Conservation (phyloP, 2,797 vertebrate genomes). For the Danio choprae region DNA sequence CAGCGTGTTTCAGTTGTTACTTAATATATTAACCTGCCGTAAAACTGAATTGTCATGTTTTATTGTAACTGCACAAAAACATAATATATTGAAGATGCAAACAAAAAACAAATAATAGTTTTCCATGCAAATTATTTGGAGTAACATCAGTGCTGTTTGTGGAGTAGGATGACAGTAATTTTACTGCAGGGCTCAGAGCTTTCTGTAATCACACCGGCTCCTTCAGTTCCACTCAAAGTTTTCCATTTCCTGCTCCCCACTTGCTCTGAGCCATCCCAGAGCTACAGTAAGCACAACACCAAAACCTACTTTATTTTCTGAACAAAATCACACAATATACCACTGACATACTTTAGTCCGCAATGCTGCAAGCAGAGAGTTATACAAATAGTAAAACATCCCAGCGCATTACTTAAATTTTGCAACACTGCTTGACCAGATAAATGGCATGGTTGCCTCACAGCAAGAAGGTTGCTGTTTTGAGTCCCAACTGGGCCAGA, state of each 20-base stretch:
- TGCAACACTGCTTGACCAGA: background rate
- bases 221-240: conserved; percentile 9
- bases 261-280: background rate
- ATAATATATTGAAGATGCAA: too few relatives aligned
- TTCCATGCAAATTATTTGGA: background rate
- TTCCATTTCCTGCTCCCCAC: conserved; percentile 12
- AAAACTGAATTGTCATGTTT: too few relatives aligned
- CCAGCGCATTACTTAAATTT: background rate
- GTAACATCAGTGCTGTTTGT: background rate
- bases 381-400: background rate
- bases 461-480: too few relatives aligned
- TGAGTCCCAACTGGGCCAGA: too few relatives aligned
- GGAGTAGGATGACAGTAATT: background rate
- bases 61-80: too few relatives aligned
- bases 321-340: background rate
- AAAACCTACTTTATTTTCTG: conserved; percentile 1
- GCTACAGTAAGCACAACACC: background rate
- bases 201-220: conserved; percentile 14
- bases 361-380: too few relatives aligned
- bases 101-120: too few relatives aligned
- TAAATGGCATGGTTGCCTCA: too few relatives aligned
- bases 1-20: too few relatives aligned
- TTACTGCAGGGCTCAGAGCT: background rate
- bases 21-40: too few relatives aligned
- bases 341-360: background rate